phyloP scores from a whole-genome alignment of 2,113 vertebrate species.

The Petromus typicus region DNA sequence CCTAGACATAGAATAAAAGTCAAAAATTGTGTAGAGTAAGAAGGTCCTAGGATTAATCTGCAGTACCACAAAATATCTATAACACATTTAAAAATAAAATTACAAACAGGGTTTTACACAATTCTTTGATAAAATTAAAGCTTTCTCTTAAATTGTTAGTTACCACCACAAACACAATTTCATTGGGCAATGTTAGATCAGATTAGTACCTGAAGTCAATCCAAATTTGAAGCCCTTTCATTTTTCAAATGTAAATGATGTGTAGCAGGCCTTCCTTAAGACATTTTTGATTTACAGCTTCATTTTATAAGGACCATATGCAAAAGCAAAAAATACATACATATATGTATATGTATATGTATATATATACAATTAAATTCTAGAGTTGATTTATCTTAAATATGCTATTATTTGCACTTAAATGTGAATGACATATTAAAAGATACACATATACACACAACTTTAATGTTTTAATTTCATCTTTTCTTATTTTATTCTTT shows the following conservation, averaged over 20 bases:
- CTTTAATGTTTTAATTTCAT: conserved; percentile 88
- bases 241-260: conserved; percentile 51
- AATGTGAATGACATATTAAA: conserved; percentile 84
- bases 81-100: background rate
- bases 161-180: conserved; percentile 46
- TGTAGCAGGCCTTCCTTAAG: conserved; percentile 77
- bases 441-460: conserved; percentile 69
- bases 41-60: background rate
- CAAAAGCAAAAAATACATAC: conserved; percentile 76
- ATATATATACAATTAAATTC: conserved; percentile 66
- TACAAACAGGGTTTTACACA: background rate
- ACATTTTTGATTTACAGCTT: conserved; percentile 78
- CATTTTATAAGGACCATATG: conserved; percentile 85
- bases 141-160: conserved; percentile 49
- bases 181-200: conserved; percentile 62
- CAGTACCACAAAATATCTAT: background rate
- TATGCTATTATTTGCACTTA: conserved; percentile 85
- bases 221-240: conserved; percentile 70
- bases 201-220: conserved; percentile 59
- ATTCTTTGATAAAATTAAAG: conserved; percentile 44
- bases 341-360: too few species aligned
- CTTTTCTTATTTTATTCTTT: conserved; percentile 90
- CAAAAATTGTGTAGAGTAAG: background rate
- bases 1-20: background rate
- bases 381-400: conserved; percentile 83